phyloP scores from a whole-genome alignment of 1,140 invertebrate genomes.

The Neodiprion pinetum region DNA sequence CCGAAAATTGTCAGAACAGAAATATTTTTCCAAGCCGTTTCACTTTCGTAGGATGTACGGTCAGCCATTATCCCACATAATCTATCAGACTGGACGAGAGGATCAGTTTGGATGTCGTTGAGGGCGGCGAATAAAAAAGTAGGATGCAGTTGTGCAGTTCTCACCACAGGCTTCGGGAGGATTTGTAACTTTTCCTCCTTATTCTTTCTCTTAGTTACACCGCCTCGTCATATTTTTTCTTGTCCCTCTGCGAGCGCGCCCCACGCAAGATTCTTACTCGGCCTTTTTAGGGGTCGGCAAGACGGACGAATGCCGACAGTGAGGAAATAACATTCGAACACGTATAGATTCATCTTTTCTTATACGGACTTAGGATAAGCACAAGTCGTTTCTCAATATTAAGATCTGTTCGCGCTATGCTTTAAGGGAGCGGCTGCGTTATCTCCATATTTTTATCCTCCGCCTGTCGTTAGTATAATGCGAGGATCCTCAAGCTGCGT shows the following conservation, averaged over 20 bases:
- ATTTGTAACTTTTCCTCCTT: background rate
- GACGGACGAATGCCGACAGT: background rate
- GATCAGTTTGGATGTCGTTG: background rate
- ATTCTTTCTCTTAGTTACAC: background rate
- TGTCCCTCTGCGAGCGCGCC: background rate
- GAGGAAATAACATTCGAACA: slow-evolving; percentile 17
- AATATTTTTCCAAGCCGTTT: background rate
- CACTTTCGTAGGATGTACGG: too few relatives aligned
- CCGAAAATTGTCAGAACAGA: too few relatives aligned
- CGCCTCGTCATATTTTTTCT: background rate
- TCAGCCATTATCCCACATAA: background rate
- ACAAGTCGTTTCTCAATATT: slow-evolving; percentile 37
- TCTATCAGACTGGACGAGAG: background rate
- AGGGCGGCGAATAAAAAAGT: slow-evolving; percentile 12
- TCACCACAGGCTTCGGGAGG: background rate
- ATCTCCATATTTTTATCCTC: slow-evolving; percentile 28
- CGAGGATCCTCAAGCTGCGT: slow-evolving; percentile 23
- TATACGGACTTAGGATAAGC: slow-evolving; percentile 32
- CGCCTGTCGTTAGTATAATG: slow-evolving; percentile 27
- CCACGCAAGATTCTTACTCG: background rate
- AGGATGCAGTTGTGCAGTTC: slow-evolving; percentile 17
- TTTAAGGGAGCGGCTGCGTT: background rate
- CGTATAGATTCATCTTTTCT: slow-evolving; percentile 36
- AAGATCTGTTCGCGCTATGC: slow-evolving; percentile 27
- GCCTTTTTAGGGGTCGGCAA: background rate